Percentiles rank a stretch among this genome's conserved stretches.
Evolutionary conservation across 2,797 vertebrate species (phyloP).

Genomic region (Xenops minutus): DNA sequence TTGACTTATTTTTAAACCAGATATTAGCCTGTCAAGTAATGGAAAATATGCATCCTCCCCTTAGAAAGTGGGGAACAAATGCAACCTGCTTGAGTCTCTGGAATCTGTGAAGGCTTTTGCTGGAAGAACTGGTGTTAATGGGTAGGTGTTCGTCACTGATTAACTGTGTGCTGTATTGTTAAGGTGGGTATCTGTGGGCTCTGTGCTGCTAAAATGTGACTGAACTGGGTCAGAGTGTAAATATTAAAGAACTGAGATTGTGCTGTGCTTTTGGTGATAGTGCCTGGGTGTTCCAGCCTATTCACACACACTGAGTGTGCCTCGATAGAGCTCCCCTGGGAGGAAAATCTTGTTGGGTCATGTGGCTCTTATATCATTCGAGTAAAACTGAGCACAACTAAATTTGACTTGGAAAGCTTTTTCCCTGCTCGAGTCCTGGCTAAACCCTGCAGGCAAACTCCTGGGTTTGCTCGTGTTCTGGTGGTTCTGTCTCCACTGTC

Average conservation of each 20-base stretch:
- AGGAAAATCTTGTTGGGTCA: not conserved
- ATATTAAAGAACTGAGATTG: not conserved
- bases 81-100: not conserved
- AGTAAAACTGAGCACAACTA: not conserved
- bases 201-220: not conserved
- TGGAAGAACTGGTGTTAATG: not conserved
- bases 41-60: not conserved
- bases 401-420: not conserved
- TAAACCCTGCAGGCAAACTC: not conserved
- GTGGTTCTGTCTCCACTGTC: not conserved
- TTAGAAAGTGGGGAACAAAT: not conserved
- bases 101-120: not conserved
- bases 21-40: not conserved
- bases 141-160: not conserved
- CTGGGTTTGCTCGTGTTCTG: not conserved
- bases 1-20: not conserved
- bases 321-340: not conserved
- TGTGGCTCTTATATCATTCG: not conserved
- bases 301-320: not conserved
- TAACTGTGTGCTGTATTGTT: not conserved
- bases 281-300: not conserved
- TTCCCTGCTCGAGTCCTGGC: not conserved
- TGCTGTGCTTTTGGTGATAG: not conserved
- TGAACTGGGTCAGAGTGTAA: constrained; percentile 6
- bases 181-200: not conserved